These are phyloP conservation scores for Sprattus sprattus DNA, from an alignment of 2,113 vertebrate genomes.

Conservation along the genomic window DNA sequence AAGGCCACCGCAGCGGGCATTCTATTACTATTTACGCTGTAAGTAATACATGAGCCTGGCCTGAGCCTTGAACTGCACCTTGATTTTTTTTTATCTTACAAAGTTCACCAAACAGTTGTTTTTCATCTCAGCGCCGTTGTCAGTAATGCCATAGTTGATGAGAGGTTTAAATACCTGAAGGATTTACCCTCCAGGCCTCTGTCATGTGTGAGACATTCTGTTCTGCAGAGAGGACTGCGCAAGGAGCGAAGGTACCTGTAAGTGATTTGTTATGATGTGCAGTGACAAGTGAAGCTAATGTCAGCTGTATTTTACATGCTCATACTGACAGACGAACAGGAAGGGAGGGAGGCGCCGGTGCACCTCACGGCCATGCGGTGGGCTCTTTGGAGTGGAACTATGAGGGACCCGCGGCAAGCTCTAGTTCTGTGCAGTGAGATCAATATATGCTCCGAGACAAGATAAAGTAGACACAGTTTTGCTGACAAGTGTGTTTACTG, in stretches of 20 bases:
- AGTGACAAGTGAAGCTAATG: neutral
- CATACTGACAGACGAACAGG: neutral
- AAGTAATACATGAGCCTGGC: neutral
- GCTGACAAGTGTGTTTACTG: neutral
- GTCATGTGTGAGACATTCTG: neutral
- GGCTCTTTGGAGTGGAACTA: neutral
- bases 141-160: neutral
- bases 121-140: neutral
- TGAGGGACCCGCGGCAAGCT: neutral
- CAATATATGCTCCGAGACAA: neutral
- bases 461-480: neutral
- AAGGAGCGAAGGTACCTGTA: neutral
- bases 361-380: neutral
- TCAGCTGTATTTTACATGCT: neutral
- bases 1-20: neutral
- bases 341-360: neutral
- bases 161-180: neutral
- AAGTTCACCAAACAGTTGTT: neutral
- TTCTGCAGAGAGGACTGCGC: neutral
- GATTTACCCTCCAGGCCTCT: neutral
- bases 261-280: neutral
- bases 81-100: neutral
- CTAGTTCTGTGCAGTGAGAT: neutral
- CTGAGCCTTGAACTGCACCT: neutral
- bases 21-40: neutral